Base-by-base conservation (phyloP, 2,113 vertebrate genomes). In the Psephotus haematonotus region DNA sequence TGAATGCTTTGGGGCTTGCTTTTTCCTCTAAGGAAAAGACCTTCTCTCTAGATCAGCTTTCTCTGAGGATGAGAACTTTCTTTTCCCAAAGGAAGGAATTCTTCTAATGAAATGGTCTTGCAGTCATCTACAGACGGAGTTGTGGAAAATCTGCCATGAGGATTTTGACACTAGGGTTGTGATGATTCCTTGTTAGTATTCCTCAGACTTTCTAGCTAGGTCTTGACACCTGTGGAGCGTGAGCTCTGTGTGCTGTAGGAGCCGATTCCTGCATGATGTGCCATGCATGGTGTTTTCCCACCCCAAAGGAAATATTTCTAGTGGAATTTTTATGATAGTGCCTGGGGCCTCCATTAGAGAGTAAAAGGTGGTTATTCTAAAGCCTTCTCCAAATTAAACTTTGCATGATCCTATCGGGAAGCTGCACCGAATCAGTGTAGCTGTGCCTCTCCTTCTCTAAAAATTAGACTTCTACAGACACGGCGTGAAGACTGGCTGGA, bases 251-350 rank as follows among this genome's bases (percentile, higher is more conserved):
- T 71, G 74, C 78, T 2, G 18, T 5, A 35, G 63, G 79, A 92
- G 76, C 69, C 0, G 5, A 50, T 78, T 86, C 82, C 82, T 79
- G 72, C 86, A 62, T 72, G 88, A 95, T 25, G 84, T 75, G 72
- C 86, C 82, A 57, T n/a, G 85, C 52, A 24, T 67, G 82, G 80
- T 94, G 91, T 67, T 95, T 95, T 95, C 92, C 94, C 91, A 95
- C 68, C 88, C 94, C 70, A 71, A 50, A 88, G 94, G 83, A 94
- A 90, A 64, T 92, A 93, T 77, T 96, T 92, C 68, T 47, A 77
- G 53, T 93, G 92, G 96, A 90, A 92, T 95, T 97, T 95, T 90
- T 94, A 74, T 95, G 67, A 76, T 62, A 35, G 27, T 67, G 88
- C 95, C 92, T 59, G 59, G 33, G 95, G 90, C 91, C 69, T 37